Evolutionary conservation across 64 coral and sea anemone genomes (phyloP), one percentile per base, ranked within the genome.

Genomic region (Stylophora pistillata): DNA sequence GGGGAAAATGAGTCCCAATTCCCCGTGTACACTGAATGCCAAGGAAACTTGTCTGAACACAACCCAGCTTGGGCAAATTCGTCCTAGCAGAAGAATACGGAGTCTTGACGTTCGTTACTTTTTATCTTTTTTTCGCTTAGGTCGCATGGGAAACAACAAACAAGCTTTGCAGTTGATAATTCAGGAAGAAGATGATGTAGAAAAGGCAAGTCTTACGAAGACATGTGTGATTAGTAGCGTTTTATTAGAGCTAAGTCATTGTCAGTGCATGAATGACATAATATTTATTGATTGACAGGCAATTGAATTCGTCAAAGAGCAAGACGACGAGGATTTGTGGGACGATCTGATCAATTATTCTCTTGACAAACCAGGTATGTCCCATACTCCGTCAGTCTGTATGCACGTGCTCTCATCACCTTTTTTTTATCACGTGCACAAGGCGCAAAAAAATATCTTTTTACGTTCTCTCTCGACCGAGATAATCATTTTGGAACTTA

Each of bases 71-170:
- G 55, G n/a, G n/a, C n/a, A n/a, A n/a, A n/a, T n/a, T n/a, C n/a
- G n/a, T n/a, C n/a, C n/a, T n/a, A n/a, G n/a, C n/a, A n/a, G n/a
- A n/a, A n/a, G n/a, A n/a, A n/a, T n/a, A n/a, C n/a, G 52, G 15
- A 12, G 0, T 31, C 20, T 52, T n/a, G 16, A 0, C 17, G 41
- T 73, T 74, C 9, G 15, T 54, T 54, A 27, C 52, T n/a, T 34
- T 28, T 57, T 25, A 28, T 30, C 60, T 56, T 1, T 61, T 62
- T 15, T 65, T 33, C n/a, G 73, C 32, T 15, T 18, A 99, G 97
- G 97, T 87, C 97, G 97, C 15, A 99, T 99, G 97, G 97, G 97
- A 21, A 99, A 99, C 77, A 99, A 93, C 88, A 95, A 99, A 33
- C 89, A 99, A 63, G 97, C 97, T 25, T 89, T 99, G 26, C 97